phyloP scores from a whole-genome alignment of 2,797 vertebrate species.

The Apodemus agrarius region DNA sequence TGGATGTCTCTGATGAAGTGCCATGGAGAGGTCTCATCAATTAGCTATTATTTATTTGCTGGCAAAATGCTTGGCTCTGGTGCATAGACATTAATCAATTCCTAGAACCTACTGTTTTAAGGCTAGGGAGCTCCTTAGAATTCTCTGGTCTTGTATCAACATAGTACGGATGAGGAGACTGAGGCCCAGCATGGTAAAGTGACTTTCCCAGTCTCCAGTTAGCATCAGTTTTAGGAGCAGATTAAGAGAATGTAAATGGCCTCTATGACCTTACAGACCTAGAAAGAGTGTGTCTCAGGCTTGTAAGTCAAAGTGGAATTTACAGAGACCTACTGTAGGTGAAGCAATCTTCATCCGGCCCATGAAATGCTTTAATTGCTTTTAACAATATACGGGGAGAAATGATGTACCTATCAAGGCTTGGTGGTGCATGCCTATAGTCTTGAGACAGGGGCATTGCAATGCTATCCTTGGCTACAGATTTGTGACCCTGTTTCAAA shows the following conservation, averaged over 20 bases:
- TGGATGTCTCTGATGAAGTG: conserved; percentile 71
- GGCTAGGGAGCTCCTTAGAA: neutral
- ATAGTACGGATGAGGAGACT: neutral
- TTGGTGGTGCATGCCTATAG: neutral
- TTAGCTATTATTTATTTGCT: conserved; percentile 74
- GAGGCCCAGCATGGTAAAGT: neutral
- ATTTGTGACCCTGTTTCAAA: neutral
- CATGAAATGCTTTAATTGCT: neutral
- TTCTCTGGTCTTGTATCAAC: neutral
- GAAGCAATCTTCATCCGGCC: neutral
- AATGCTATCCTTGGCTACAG: neutral
- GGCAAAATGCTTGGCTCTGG: conserved; percentile 56
- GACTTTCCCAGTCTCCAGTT: neutral
- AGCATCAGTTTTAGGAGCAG: neutral
- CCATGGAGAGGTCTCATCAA: conserved; percentile 64
- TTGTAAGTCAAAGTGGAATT: conserved; percentile 28
- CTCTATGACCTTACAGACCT: neutral
- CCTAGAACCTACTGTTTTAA: conserved; percentile 34
- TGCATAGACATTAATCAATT: conserved; percentile 55
- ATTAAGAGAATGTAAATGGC: neutral
- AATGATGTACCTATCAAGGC: neutral
- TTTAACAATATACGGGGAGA: neutral
- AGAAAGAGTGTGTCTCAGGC: neutral
- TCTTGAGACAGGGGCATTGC: neutral
- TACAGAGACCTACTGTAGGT: neutral